Conservation (phyloP, 2,797 vertebrate genomes). For the Sebastes cheni region DNA sequence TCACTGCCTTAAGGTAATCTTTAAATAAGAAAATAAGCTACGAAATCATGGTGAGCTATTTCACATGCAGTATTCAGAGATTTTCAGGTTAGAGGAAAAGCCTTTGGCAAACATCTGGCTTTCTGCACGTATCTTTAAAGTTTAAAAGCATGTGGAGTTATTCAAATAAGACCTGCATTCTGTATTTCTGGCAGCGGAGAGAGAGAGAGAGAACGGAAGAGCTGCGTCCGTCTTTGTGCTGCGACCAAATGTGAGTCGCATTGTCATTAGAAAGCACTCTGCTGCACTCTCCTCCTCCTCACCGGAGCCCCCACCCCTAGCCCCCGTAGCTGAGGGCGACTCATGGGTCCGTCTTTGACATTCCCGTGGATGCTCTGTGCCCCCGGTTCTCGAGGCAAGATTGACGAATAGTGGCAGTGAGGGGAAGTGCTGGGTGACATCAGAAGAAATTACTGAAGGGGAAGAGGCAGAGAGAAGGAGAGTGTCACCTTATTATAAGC, state of each 20-base stretch:
- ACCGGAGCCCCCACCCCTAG: constrained; percentile 24
- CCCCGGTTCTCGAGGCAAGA: constrained; percentile 30
- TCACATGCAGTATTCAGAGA: constrained; percentile 37
- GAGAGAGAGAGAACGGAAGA: neutral
- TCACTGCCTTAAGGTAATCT: constrained; percentile 27
- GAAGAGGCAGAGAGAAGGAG: constrained; percentile 66
- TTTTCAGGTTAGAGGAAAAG: constrained; percentile 48
- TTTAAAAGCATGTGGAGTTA: constrained; percentile 30
- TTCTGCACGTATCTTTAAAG: constrained; percentile 27
- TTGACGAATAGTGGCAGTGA: constrained; percentile 45
- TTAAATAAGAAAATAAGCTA: constrained; percentile 38
- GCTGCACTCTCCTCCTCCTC: constrained; percentile 23
- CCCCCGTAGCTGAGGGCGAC: constrained; percentile 40
- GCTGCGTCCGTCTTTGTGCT: constrained; percentile 12
- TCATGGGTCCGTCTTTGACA: constrained; percentile 54
- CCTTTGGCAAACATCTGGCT: constrained; percentile 55
- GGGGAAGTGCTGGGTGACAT: constrained; percentile 49
- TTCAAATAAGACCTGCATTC: constrained; percentile 26
- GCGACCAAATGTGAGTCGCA: constrained; percentile 7
- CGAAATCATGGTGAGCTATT: constrained; percentile 30
- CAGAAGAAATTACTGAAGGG: constrained; percentile 69
- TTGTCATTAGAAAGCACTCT: constrained; percentile 57
- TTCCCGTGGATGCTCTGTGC: constrained; percentile 43
- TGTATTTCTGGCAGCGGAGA: neutral
- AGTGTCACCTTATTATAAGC: constrained; percentile 80